Percentiles rank a stretch among this genome's conserved stretches.
These are phyloP conservation scores for Lasioglossum marginatum DNA, from an alignment of 2,888 invertebrate species.

Conservation along the genomic window DNA sequence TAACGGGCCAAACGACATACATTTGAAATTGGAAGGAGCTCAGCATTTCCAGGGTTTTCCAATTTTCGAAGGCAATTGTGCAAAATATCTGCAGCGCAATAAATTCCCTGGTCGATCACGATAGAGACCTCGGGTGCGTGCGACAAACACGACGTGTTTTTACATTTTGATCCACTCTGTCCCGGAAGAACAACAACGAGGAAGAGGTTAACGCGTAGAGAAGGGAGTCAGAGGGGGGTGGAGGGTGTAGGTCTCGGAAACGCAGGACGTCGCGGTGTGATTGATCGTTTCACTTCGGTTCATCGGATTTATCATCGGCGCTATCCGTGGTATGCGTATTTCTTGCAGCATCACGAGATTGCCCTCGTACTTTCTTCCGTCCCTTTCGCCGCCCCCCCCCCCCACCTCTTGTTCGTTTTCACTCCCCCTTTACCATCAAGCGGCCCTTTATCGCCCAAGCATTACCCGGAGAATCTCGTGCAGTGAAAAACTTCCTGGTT, in stretches of 20 bases:
- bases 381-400: neutral
- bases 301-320: conserved; percentile 61
- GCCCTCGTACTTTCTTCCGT: conserved; percentile 43
- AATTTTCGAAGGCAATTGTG: neutral
- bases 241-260: neutral
- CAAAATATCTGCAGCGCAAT: neutral
- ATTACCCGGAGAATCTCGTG: conserved; percentile 55
- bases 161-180: neutral
- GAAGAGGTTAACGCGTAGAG: conserved; percentile 16
- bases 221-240: neutral
- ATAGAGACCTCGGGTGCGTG: neutral
- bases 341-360: conserved; percentile 72
- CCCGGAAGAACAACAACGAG: neutral
- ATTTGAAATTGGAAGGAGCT: neutral
- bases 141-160: conserved; percentile 7
- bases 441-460: conserved; percentile 59
- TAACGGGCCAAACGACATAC: neutral
- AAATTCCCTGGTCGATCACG: neutral
- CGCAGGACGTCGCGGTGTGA: conserved; percentile 28
- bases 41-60: neutral
- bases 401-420: neutral
- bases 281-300: conserved; percentile 44
- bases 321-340: conserved; percentile 59
- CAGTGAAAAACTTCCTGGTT: conserved; percentile 72
- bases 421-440: neutral